Evolutionary conservation across 2,888 invertebrate genomes (phyloP).

Genomic region (Gymnocheta viridis): DNA sequence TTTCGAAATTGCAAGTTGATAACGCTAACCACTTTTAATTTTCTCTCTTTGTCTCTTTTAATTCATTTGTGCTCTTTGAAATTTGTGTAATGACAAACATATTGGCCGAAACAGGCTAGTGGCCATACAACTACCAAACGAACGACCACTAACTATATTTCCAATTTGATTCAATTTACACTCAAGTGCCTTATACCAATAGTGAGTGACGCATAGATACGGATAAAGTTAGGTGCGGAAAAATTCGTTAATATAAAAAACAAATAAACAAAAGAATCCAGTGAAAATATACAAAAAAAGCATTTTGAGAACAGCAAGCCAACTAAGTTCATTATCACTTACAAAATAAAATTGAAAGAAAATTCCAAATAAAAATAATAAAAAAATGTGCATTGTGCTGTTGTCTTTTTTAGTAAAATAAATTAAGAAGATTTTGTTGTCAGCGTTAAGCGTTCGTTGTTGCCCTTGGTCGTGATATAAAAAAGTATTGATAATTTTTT

Average conservation of each 20-base stretch:
- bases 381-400: constrained; percentile 27
- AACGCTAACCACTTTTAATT: constrained; percentile 23
- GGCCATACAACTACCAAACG: constrained; percentile 46
- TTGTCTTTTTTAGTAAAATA: constrained; percentile 9
- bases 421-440: constrained; percentile 26
- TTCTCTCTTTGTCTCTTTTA: constrained; percentile 11
- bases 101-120: constrained; percentile 63
- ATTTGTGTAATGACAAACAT: constrained; percentile 54
- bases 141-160: constrained; percentile 60
- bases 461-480: constrained; percentile 67
- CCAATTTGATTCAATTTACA: constrained; percentile 62
- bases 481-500: constrained; percentile 52
- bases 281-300: constrained; percentile 25
- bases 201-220: constrained; percentile 64
- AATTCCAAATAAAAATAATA: constrained; percentile 49
- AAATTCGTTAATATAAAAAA: constrained; percentile 46
- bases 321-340: constrained; percentile 65
- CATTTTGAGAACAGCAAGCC: constrained; percentile 21
- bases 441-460: constrained; percentile 39
- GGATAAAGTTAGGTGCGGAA: constrained; percentile 60
- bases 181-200: constrained; percentile 65
- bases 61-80: constrained; percentile 26
- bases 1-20: constrained; percentile 23
- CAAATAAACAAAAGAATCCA: constrained; percentile 37
- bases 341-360: constrained; percentile 42